Evolutionary conservation across 2,888 invertebrate genomes (phyloP), one percentile per base, ranked within the genome.

Genomic region (Plebejus anna): DNA sequence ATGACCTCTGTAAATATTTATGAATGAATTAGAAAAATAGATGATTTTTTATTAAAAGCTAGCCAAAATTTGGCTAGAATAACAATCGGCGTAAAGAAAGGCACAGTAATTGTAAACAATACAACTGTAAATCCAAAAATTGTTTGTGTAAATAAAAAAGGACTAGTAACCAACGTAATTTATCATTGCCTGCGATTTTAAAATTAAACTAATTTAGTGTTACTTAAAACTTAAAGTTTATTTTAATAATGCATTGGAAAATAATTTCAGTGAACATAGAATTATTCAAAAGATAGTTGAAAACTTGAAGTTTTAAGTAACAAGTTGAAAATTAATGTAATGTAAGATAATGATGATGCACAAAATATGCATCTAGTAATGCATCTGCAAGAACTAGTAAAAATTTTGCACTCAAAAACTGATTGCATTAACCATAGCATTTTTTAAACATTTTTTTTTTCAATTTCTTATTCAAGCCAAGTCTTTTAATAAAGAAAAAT

Each of bases 91-190:
- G 4, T 36, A 32, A 66, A 66, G 1, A 36, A 32, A 66, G 66
- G 66, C 32, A 32, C 11, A 13, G 66, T 22, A 22, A 22, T 11
- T 61, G 32, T 13, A 32, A 32, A 32, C 32, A 32, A 32, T 32
- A 32, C 32, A 66, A 11, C 66, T 66, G 66, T 13, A 32, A 22
- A 59, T 13, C 59, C 55, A 38, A 22, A 47, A 71, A 38, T 11
- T 42, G 5, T 22, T 1, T n/a, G 28, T 28, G 11, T 5, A 28
- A 47, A 22, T 22, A 72, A 72, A 42, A 22, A 22, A 47, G 28
- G 11, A 16, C 22, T 47, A 47, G 73, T 73, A 73, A 73, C 73
- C 73, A 73, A 55, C 47, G 73, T 73, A 73, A 73, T 73, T 73
- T 73, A 73, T 55, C 73, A 73, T 73, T 73, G 73, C 55, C 51